Evolutionary conservation across 1,140 invertebrate species (phyloP).

Genomic region (Lordiphosa stackelbergi): DNA sequence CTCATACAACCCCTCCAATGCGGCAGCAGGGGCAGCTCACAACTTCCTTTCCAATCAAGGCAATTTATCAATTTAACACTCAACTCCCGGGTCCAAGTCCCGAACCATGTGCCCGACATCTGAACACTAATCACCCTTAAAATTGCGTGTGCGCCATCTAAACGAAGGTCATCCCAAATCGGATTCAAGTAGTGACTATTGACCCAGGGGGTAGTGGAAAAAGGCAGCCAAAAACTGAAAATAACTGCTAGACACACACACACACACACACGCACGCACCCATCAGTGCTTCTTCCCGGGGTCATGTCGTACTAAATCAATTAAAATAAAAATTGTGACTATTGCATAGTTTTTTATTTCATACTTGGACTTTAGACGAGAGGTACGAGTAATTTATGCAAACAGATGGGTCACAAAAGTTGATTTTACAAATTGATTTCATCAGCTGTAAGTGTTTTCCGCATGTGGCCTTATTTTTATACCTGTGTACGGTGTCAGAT

Average conservation of each 20-base stretch:
- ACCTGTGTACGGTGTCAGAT: conserved; percentile 31
- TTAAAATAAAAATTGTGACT: conserved; percentile 49
- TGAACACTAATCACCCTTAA: conserved; percentile 67
- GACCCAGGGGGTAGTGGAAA: background rate
- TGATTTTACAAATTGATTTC: conserved; percentile 69
- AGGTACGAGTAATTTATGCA: conserved; percentile 57
- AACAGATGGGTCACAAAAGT: conserved; percentile 31
- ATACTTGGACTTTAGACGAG: background rate
- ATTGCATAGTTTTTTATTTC: conserved; percentile 29
- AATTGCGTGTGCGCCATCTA: conserved; percentile 56
- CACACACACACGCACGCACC: background rate
- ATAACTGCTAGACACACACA: conserved; percentile 12
- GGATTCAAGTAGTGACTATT: conserved; percentile 17
- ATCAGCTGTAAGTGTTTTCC: conserved; percentile 55
- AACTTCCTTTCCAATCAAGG: conserved; percentile 70
- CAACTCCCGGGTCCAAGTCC: conserved; percentile 35
- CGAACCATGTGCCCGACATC: conserved; percentile 34
- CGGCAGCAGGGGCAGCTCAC: conserved; percentile 41
- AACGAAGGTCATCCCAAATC: conserved; percentile 60
- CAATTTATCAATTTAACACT: conserved; percentile 74
- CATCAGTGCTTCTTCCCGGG: conserved; percentile 17
- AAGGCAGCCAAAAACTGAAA: conserved; percentile 22
- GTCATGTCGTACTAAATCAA: conserved; percentile 60
- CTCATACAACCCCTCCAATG: no score
- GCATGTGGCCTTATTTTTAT: background rate